A percentile compares a stretch with the other conserved stretches of the same genome.
phyloP scores from a whole-genome alignment of 1,140 invertebrate species.

The Ceratosolen fusciceps region DNA sequence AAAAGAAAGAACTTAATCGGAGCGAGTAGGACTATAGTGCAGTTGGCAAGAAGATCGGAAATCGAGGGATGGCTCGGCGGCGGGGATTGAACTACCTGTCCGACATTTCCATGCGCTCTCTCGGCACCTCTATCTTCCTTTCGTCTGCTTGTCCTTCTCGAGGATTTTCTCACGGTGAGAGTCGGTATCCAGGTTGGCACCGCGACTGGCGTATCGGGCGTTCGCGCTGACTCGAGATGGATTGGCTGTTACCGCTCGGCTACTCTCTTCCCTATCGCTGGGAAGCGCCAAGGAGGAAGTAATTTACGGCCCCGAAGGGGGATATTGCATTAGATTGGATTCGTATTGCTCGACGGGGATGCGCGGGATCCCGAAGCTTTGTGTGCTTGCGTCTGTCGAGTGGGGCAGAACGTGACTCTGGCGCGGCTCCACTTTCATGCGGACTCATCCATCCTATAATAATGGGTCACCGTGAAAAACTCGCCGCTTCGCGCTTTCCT shows the following conservation, averaged over 20 bases:
- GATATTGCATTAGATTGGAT: conserved; percentile 42
- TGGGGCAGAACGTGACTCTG: not conserved
- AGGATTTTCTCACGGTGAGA: conserved; percentile 56
- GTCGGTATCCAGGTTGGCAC: conserved; percentile 19
- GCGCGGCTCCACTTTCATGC: not conserved
- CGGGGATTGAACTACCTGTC: not conserved
- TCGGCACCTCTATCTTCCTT: not conserved
- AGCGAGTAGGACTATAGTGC: not conserved
- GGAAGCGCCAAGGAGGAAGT: conserved; percentile 26
- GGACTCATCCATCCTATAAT: not conserved
- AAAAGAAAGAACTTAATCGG: not conserved
- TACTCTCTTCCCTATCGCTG: conserved; percentile 13
- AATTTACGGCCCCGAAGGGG: conserved; percentile 37
- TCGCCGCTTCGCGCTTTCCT: not conserved
- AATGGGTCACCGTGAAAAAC: not conserved
- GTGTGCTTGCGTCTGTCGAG: not conserved
- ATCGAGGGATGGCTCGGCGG: not conserved
- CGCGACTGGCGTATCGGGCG: conserved; percentile 34
- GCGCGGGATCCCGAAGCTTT: not conserved
- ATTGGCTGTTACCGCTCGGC: conserved; percentile 47
- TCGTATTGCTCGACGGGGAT: conserved; percentile 38
- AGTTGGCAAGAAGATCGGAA: not conserved
- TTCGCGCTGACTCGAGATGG: conserved; percentile 52
- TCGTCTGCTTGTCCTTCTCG: conserved; percentile 38
- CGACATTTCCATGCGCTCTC: conserved; percentile 26